Percentiles rank a stretch among this genome's conserved stretches.
phyloP scores from a whole-genome alignment of 2,113 vertebrate species.

The Urocolius indicus region DNA sequence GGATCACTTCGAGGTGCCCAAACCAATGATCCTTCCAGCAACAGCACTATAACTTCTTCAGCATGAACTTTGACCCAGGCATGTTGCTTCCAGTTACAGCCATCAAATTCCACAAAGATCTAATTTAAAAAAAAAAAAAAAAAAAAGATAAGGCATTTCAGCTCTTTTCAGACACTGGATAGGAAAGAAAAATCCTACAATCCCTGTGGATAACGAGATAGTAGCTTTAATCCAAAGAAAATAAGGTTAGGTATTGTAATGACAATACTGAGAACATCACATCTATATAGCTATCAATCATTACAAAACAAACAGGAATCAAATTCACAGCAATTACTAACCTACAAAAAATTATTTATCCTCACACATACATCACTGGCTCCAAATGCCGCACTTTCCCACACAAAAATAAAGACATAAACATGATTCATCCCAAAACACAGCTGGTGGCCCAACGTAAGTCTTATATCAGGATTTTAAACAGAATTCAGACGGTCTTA shows the following conservation, averaged over 20 bases:
- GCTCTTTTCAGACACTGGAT: not conserved
- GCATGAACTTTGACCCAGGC: slow-evolving; percentile 97
- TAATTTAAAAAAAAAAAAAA: slow-evolving; percentile 32
- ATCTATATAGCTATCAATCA: not conserved
- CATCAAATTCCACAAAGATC: slow-evolving; percentile 98
- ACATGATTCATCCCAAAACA: not conserved
- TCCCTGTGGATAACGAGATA: not conserved
- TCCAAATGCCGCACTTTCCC: not conserved
- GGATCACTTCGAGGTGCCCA: slow-evolving; percentile 88
- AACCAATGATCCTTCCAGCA: slow-evolving; percentile 91
- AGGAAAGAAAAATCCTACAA: not conserved
- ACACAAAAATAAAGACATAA: not conserved
- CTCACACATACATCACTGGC: not conserved
- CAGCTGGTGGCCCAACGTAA: not conserved
- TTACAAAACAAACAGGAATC: not conserved
- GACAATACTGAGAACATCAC: not conserved
- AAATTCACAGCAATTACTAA: not conserved
- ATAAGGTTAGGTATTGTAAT: not conserved
- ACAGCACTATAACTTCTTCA: slow-evolving; percentile 89
- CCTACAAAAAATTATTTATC: not conserved
- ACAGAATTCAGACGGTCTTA: not conserved
- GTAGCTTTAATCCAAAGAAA: not conserved
- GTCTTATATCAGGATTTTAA: not conserved
- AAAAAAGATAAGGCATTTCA: not conserved
- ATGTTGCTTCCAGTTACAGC: slow-evolving; percentile 85